Evolutionary conservation across 2,888 invertebrate genomes (phyloP).

Genomic region (Agonum fuliginosum): DNA sequence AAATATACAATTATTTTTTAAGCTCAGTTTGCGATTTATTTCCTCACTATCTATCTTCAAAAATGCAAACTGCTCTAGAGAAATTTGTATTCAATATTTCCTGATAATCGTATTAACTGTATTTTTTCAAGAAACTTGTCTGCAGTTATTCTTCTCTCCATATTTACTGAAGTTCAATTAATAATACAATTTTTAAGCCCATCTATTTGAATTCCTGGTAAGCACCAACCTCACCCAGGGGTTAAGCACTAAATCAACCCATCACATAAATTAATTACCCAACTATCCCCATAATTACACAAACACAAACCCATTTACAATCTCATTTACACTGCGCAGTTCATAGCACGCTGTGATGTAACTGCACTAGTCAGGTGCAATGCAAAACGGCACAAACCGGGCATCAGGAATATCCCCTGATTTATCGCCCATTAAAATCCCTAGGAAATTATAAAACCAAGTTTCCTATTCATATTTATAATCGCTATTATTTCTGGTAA

Average conservation of each 20-base stretch:
- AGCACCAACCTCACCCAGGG: background rate
- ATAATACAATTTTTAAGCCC: no score
- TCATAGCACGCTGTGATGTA: conserved; percentile 7
- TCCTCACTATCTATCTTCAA: no score
- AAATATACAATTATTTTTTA: no score
- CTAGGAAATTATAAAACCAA: conserved; percentile 13
- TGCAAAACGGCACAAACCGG: conserved; percentile 7
- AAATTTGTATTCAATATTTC: no score
- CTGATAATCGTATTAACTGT: no score
- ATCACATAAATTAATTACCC: conserved; percentile 24
- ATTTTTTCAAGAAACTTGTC: no score
- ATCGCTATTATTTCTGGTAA: conserved; percentile 32
- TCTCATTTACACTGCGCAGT: background rate
- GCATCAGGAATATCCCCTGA: conserved; percentile 4
- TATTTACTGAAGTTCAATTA: no score
- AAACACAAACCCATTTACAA: conserved; percentile 4
- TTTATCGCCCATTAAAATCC: conserved; percentile 26
- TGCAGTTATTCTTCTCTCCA: no score
- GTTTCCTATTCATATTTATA: conserved; percentile 37
- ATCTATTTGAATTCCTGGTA: background rate
- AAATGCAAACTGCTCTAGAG: no score
- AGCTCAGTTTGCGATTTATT: no score
- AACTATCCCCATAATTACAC: conserved; percentile 14
- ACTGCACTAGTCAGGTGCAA: conserved; percentile 15
- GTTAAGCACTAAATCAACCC: conserved; percentile 16